These are phyloP conservation scores for Syngnathoides biaculeatus DNA, from an alignment of 2,113 vertebrate species.

Conservation along the genomic window DNA sequence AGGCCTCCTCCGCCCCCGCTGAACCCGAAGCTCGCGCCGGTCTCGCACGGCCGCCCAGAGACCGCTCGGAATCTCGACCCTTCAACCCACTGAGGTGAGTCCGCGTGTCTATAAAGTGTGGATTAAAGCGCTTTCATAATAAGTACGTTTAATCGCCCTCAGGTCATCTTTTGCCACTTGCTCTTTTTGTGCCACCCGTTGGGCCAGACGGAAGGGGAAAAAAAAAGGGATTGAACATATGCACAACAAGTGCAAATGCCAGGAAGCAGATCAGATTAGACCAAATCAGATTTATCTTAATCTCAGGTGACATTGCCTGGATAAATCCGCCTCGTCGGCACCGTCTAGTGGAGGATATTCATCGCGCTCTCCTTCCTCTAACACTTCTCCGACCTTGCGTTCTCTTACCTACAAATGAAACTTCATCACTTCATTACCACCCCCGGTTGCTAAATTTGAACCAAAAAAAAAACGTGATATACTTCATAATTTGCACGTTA, in stretches of 20 bases:
- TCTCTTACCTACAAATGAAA: conserved; percentile 5
- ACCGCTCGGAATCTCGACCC: conserved; percentile 70
- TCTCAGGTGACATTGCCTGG: conserved; percentile 68
- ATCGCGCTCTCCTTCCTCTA: not conserved
- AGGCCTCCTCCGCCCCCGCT: conserved; percentile 14
- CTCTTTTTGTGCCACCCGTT: conserved; percentile 17
- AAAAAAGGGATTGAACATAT: conserved; percentile 22
- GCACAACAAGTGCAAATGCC: conserved; percentile 39
- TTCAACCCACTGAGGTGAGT: conserved; percentile 75
- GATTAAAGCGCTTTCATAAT: conserved; percentile 15
- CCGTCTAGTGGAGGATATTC: conserved; percentile 40
- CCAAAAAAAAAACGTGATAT: not conserved
- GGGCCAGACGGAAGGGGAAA: not conserved
- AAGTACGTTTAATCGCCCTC: conserved; percentile 26
- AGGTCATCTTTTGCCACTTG: conserved; percentile 12
- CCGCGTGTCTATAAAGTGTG: conserved; percentile 14
- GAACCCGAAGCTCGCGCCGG: conserved; percentile 43
- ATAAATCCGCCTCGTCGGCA: conserved; percentile 24
- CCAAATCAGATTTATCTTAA: conserved; percentile 66
- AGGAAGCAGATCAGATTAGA: conserved; percentile 61
- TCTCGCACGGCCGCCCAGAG: conserved; percentile 60
- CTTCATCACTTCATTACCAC: not conserved
- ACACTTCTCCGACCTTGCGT: conserved; percentile 7
- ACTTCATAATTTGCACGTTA: not conserved
- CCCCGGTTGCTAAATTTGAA: not conserved